Evolutionary conservation across 2,888 invertebrate species (phyloP).

Genomic region (Xylota segnis): DNA sequence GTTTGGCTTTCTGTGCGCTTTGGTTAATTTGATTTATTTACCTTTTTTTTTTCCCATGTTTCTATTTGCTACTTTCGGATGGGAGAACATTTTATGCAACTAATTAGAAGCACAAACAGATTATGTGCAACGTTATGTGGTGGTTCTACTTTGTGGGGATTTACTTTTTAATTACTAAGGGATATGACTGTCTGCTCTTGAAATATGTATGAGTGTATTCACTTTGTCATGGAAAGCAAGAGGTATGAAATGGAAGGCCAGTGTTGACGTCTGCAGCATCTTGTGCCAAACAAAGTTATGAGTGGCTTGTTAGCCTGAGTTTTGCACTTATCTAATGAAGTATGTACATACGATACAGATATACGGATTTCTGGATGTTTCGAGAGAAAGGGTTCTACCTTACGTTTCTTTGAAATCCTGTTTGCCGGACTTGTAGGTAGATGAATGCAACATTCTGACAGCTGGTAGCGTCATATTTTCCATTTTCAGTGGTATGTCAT

Average conservation of each 20-base stretch:
- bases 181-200: not conserved
- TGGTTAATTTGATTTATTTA: slow-evolving; percentile 63
- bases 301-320: too few species aligned
- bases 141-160: slow-evolving; percentile 22
- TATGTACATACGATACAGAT: too few species aligned
- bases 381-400: too few species aligned
- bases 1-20: slow-evolving; percentile 32
- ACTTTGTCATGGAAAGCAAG: not conserved
- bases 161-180: slow-evolving; percentile 34
- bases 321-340: too few species aligned
- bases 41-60: slow-evolving; percentile 26
- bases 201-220: not conserved
- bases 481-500: too few species aligned
- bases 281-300: not conserved
- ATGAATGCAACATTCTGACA: too few species aligned
- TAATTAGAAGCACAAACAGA: slow-evolving; percentile 55
- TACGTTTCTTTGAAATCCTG: too few species aligned
- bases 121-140: slow-evolving; percentile 34
- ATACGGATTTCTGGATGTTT: too few species aligned
- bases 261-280: not conserved
- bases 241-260: not conserved
- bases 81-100: slow-evolving; percentile 17
- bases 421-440: too few species aligned
- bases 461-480: too few species aligned
- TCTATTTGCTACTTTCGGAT: not conserved